Evolutionary conservation across 2,888 invertebrate genomes (phyloP), one percentile per base, ranked within the genome.

Genomic region (Theretra japonica): DNA sequence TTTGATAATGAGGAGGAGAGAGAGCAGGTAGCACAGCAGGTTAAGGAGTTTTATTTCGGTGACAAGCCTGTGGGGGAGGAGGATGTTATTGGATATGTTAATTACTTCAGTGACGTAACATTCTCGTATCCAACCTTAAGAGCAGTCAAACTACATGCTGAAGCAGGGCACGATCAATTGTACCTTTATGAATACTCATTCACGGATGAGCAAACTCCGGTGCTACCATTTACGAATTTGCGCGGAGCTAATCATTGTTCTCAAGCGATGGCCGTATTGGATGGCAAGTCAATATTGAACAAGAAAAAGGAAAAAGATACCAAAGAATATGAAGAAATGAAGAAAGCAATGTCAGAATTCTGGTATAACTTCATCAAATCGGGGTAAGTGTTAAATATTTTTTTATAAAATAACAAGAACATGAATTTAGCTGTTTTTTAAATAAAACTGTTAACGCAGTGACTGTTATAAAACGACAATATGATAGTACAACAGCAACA

Each of bases 51-150:
- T 75, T 88, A 86, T 74, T 89, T 89, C 76, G 88, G 85, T 4
- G 73, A 83, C 1, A 74, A 85, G 30, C 73, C 79, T 0, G 74
- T 90, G 0, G 76, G 68, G 1, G 76, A 81, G 6, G 76, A 82
- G 0, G 83, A 77, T 41, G 73, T 88, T 70, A 74, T 85, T n/a
- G 70, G 70, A 3, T 90, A 79, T 60, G 75, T 89, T 0, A 77
- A 90, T 72, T 90, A 80, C 65, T 87, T 84, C 60, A 77, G 86
- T 3, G 94, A 96, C 94, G 70, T 82, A 0, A 28, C 75, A 19
- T 87, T 89, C 71, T 74, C 76, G 0, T 82, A 82, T 73, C 75
- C 86, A 1, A 80, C 79, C 17, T 62, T 88, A 5, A 74, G 81
- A 72, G 78, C 86, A 0, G 75, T 83, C 0, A 80, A 82, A 17